Percentiles rank a stretch among this genome's conserved stretches.
Evolutionary conservation across 1,140 invertebrate species (phyloP).

Genomic region (Steinernema feltiae): DNA sequence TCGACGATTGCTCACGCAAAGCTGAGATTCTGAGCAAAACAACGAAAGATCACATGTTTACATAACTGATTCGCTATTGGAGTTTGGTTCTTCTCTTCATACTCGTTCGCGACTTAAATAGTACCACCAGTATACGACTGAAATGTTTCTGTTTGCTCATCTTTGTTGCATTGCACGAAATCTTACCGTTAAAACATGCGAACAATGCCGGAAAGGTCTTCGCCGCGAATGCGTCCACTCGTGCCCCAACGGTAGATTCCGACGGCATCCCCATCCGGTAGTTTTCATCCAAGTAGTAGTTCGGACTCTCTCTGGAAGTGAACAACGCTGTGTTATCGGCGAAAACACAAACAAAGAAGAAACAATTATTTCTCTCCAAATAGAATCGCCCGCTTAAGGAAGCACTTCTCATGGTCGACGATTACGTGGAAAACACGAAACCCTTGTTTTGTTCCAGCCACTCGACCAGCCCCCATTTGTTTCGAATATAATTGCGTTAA

Average conservation of each 20-base stretch:
- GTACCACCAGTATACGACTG: constrained; percentile 56
- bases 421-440: too few relatives aligned
- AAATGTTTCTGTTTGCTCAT: too few relatives aligned
- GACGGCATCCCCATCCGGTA: neutral
- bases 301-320: constrained; percentile 19
- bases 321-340: too few relatives aligned
- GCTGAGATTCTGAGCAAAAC: constrained; percentile 7
- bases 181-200: constrained; percentile 51
- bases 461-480: too few relatives aligned
- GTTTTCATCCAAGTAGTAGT: constrained; percentile 27
- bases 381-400: too few relatives aligned
- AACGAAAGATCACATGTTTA: neutral
- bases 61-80: neutral
- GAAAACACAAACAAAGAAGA: too few relatives aligned
- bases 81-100: neutral
- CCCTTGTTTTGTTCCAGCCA: too few relatives aligned
- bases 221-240: constrained; percentile 50
- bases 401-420: too few relatives aligned
- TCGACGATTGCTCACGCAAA: neutral
- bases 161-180: neutral
- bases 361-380: too few relatives aligned
- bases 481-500: too few relatives aligned
- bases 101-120: constrained; percentile 39
- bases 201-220: constrained; percentile 48
- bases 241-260: constrained; percentile 37